Base-by-base conservation (phyloP, 2,888 invertebrate genomes). In the Eumerus sabulonum region DNA sequence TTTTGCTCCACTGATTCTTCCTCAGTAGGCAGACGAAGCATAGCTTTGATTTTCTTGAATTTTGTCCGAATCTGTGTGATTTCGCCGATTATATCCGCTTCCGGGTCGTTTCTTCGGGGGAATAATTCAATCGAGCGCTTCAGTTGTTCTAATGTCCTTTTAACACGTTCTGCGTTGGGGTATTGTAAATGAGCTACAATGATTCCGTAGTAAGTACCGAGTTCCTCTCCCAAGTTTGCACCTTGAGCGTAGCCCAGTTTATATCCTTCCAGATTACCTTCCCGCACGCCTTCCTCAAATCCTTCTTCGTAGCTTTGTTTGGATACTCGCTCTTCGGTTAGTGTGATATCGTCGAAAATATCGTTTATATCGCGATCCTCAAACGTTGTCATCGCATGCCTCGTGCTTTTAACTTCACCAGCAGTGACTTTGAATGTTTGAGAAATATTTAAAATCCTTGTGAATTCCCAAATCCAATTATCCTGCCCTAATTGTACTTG, bases 211-310 rank as follows among this genome's bases (percentile, higher is more conserved):
- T 94, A 95, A 85, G 91, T 93, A 7, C 96, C 96, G 85, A 96
- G 88, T 88, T 95, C 95, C 50, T 93, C 91, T 1, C 95, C 95
- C 14, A 96, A 85, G 85, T 94, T 92, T 59, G 93, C 92, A 9
- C 95, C 95, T 87, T 93, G 92, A 81, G 95, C 94, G 86, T 94
- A 95, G 1, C 96, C 96, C 56, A 93, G 86, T 85, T 92, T 92
- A 84, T 91, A 93, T 90, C 14, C 92, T 85, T 87, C 88, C 4
- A 84, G 67, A 83, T 92, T 93, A 2, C 93, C 94, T 83, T 92
- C 91, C 36, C 88, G 87, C 56, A 87, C 87, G 0, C 95, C 95
- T 82, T 90, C 90, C 71, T 89, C 85, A 79, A 90, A 92, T 4
- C 96, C 96, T 88, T 94, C 92, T 60, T 92, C 86, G 86, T 93